Conservation (phyloP, 2,888 invertebrate genomes). For the Thyatira batis region DNA sequence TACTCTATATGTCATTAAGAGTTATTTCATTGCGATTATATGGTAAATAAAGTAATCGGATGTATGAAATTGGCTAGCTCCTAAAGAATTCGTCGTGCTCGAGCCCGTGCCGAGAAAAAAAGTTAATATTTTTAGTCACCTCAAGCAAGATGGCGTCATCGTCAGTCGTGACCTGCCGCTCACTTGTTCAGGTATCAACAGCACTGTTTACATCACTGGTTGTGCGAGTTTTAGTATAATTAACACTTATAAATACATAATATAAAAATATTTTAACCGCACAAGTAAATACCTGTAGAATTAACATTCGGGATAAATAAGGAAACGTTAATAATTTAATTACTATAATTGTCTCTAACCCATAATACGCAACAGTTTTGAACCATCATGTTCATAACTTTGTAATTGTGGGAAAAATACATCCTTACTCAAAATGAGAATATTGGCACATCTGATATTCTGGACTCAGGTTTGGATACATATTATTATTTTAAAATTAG, state of each 20-base stretch:
- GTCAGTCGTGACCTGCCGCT: conserved; percentile 36
- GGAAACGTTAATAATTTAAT: no score
- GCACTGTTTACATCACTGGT: conserved; percentile 27
- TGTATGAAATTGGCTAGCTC: background rate
- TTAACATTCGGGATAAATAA: no score
- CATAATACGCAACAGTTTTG: background rate
- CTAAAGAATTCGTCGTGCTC: background rate
- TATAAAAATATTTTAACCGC: background rate
- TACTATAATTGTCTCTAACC: background rate
- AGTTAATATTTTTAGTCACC: conserved; percentile 12
- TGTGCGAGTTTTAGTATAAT: conserved; percentile 13
- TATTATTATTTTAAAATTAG: background rate
- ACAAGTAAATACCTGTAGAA: no score
- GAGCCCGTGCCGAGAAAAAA: conserved; percentile 13
- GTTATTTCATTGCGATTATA: no score
- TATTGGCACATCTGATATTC: background rate
- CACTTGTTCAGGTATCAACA: conserved; percentile 15
- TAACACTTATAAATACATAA: conserved; percentile 9
- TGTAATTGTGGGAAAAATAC: background rate
- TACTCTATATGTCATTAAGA: background rate
- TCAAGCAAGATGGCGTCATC: conserved; percentile 31
- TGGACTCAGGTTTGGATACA: background rate
- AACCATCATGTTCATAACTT: background rate
- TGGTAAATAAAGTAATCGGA: background rate
- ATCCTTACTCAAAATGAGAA: background rate